These are phyloP conservation scores for Hemibagrus guttatus DNA, from an alignment of 2,797 vertebrate genomes.

Conservation along the genomic window DNA sequence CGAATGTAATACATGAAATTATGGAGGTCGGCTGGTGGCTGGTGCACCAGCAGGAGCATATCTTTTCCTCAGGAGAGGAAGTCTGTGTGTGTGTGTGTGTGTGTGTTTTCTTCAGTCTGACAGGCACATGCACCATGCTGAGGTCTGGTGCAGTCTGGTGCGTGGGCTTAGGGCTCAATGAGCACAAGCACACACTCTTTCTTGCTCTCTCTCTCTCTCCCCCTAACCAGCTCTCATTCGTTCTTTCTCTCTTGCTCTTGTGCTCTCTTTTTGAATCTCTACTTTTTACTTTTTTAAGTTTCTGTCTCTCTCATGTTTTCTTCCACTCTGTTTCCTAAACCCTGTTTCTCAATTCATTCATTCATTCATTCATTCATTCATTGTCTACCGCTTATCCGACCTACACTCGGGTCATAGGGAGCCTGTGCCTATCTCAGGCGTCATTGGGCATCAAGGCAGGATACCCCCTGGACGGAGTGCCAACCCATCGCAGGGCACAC, in stretches of 20 bases:
- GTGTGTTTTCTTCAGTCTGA: slow-evolving; percentile 44
- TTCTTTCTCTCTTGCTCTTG: background rate
- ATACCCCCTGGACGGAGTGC: too few relatives aligned
- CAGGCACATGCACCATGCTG: slow-evolving; percentile 54
- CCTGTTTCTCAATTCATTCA: background rate
- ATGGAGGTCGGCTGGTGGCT: slow-evolving; percentile 45
- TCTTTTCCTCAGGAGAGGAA: slow-evolving; percentile 41
- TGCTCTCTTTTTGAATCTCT: background rate
- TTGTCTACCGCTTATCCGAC: too few relatives aligned
- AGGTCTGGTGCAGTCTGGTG: slow-evolving; percentile 61
- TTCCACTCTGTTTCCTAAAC: background rate
- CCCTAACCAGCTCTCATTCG: background rate
- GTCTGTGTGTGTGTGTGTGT: slow-evolving; percentile 23
- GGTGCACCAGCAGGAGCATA: slow-evolving; percentile 39
- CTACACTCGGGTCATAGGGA: too few relatives aligned
- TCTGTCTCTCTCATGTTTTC: background rate
- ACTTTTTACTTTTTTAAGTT: background rate
- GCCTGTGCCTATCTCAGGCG: too few relatives aligned
- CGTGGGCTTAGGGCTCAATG: slow-evolving; percentile 58
- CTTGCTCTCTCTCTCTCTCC: background rate
- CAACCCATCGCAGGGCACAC: too few relatives aligned
- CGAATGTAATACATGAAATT: slow-evolving; percentile 20
- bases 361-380: too few relatives aligned
- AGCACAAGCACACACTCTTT: slow-evolving; percentile 24
- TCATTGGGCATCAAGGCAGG: too few relatives aligned